phyloP scores from a whole-genome alignment of 2,113 vertebrate species.

The Syrrhaptes paradoxus region DNA sequence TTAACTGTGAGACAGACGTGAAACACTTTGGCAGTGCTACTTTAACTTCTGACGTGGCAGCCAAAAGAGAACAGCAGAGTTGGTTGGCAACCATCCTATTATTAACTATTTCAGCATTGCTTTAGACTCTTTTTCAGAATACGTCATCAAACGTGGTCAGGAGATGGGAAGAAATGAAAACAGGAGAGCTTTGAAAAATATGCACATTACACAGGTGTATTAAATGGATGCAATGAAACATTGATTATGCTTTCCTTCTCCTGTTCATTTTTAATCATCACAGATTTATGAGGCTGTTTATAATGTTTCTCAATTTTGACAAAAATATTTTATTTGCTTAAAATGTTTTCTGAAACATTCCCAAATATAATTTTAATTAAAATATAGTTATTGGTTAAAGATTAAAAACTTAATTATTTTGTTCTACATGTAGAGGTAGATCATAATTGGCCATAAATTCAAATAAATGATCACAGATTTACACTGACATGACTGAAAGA shows the following conservation, averaged over 20 bases:
- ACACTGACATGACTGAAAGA: conserved; percentile 20
- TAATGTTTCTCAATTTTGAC: neutral
- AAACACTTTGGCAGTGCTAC: neutral
- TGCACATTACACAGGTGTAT: neutral
- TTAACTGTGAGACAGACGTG: neutral
- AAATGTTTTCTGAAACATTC: neutral
- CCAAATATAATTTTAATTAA: neutral
- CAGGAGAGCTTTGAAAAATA: conserved; percentile 27
- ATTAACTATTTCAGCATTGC: neutral
- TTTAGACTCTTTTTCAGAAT: neutral
- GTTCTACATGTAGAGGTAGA: neutral
- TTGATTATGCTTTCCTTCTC: neutral
- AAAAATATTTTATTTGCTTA: neutral
- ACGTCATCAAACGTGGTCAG: neutral
- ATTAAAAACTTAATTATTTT: conserved; percentile 1
- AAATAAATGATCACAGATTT: conserved; percentile 11
- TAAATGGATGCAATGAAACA: conserved; percentile 8
- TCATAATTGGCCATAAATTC: conserved; percentile 32
- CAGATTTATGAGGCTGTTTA: neutral
- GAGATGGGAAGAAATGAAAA: conserved; percentile 8
- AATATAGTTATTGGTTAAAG: neutral
- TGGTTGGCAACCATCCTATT: neutral
- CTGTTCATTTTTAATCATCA: conserved; percentile 12
- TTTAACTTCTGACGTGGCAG: neutral
- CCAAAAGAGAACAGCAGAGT: neutral